A percentile compares a stretch with the other conserved stretches of the same genome.
Evolutionary conservation across 2,113 vertebrate genomes (phyloP).

Genomic region (Pollimyrus isidori): DNA sequence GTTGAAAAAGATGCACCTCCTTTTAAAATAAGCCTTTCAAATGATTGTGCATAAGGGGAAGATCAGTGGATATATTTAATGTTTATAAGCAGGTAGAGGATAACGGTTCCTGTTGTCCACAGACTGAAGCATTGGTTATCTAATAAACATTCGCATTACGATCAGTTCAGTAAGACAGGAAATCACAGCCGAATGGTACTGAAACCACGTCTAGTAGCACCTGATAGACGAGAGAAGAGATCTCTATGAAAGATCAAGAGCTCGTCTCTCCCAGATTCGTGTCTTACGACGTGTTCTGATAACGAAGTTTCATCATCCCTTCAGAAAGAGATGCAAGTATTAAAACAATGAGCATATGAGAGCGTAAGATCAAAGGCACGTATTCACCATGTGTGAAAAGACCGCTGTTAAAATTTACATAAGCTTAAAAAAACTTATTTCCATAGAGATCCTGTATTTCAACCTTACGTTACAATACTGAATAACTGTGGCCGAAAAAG

Average conservation of each 20-base stretch:
- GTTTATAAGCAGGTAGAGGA: background rate
- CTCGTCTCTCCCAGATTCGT: background rate
- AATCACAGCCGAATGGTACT: background rate
- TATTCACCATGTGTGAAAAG: background rate
- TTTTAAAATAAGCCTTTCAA: background rate
- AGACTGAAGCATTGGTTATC: background rate
- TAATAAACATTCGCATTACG: background rate
- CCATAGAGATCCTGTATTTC: background rate
- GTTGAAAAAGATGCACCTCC: background rate
- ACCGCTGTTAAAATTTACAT: background rate
- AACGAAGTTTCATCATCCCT: background rate
- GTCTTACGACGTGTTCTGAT: background rate
- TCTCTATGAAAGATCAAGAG: background rate
- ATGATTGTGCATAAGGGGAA: background rate
- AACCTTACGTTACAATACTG: background rate
- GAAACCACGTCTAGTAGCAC: background rate
- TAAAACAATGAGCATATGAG: background rate
- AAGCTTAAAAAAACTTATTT: background rate
- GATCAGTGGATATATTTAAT: background rate
- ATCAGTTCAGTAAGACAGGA: background rate
- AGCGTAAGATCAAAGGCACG: background rate
- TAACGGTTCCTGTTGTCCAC: background rate
- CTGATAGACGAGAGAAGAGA: background rate
- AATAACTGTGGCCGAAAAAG: background rate
- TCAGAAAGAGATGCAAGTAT: background rate